Evolutionary conservation across 2,888 invertebrate genomes (phyloP).

Genomic region (Hofmannophila pseudospretella): DNA sequence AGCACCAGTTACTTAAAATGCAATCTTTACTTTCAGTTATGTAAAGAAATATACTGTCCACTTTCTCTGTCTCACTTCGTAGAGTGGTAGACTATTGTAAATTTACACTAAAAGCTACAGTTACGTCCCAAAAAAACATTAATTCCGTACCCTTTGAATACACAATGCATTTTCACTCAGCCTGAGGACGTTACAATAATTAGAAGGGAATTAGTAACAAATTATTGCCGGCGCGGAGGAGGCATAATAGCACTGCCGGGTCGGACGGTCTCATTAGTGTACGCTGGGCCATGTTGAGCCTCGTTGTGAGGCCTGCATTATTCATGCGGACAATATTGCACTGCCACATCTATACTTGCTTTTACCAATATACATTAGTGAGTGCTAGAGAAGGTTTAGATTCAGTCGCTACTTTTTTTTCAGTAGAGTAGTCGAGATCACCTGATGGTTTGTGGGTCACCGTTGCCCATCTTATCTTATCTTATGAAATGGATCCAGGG

Average conservation of each 20-base stretch:
- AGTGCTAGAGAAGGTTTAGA: too few relatives aligned
- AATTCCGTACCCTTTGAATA: conserved; percentile 12
- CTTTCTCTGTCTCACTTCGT: too few relatives aligned
- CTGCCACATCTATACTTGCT: conserved; percentile 35
- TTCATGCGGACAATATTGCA: conserved; percentile 74
- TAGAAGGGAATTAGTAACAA: conserved; percentile 70
- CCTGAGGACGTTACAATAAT: conserved; percentile 49
- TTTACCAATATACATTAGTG: conserved; percentile 1
- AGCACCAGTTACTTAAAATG: too few relatives aligned
- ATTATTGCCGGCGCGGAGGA: conserved; percentile 62
- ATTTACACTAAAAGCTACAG: conserved; percentile 8
- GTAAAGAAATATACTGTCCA: too few relatives aligned
- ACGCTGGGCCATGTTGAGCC: conserved; percentile 48
- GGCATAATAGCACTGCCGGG: conserved; percentile 55
- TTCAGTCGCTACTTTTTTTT: too few relatives aligned
- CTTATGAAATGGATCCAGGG: too few relatives aligned
- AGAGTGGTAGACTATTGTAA: too few relatives aligned
- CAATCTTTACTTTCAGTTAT: too few relatives aligned
- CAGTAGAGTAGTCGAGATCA: too few relatives aligned
- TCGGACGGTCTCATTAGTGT: conserved; percentile 69
- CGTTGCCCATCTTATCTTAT: too few relatives aligned
- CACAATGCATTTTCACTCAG: conserved; percentile 28
- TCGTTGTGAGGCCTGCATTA: conserved; percentile 65
- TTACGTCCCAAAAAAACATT: conserved; percentile 6
- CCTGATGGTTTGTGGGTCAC: too few relatives aligned